A percentile compares a stretch with the other conserved stretches of the same genome.
phyloP scores from a whole-genome alignment of 2,888 invertebrate genomes.

The Diplazon laetatorius region DNA sequence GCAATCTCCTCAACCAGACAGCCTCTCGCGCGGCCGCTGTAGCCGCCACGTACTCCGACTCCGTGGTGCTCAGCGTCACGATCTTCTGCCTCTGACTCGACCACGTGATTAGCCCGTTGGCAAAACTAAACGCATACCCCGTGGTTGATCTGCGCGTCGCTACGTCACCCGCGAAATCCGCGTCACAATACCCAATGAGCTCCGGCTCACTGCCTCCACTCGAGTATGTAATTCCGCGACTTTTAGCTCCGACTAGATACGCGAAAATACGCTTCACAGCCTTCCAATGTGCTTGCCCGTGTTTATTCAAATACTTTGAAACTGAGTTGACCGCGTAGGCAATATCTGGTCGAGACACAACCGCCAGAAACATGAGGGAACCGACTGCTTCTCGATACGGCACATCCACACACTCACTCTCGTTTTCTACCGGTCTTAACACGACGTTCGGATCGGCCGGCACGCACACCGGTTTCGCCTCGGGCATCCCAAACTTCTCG shows the following conservation, averaged over 20 bases:
- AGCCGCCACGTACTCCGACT: conserved; percentile 69
- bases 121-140: conserved; percentile 61
- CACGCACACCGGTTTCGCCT: conserved; percentile 49
- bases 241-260: conserved; percentile 49
- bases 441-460: conserved; percentile 53
- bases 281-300: conserved; percentile 46
- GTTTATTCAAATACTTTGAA: conserved; percentile 49
- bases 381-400: conserved; percentile 54
- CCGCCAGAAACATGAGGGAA: conserved; percentile 46
- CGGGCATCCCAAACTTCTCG: conserved; percentile 56
- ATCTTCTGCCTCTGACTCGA: conserved; percentile 60
- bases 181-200: conserved; percentile 62
- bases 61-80: conserved; percentile 65
- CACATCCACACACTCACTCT: conserved; percentile 29
- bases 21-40: conserved; percentile 61
- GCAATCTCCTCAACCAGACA: conserved; percentile 63
- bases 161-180: conserved; percentile 63
- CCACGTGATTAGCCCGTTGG: conserved; percentile 61
- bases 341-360: conserved; percentile 2
- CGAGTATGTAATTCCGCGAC: conserved; percentile 33
- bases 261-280: conserved; percentile 59
- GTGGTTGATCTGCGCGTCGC: conserved; percentile 63
- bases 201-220: conserved; percentile 28
- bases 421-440: conserved; percentile 33
- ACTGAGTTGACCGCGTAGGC: conserved; percentile 49